Percentiles rank a stretch among this genome's conserved stretches.
These are phyloP conservation scores for Prinia subflava DNA, from an alignment of 2,113 vertebrate genomes.

Conservation along the genomic window DNA sequence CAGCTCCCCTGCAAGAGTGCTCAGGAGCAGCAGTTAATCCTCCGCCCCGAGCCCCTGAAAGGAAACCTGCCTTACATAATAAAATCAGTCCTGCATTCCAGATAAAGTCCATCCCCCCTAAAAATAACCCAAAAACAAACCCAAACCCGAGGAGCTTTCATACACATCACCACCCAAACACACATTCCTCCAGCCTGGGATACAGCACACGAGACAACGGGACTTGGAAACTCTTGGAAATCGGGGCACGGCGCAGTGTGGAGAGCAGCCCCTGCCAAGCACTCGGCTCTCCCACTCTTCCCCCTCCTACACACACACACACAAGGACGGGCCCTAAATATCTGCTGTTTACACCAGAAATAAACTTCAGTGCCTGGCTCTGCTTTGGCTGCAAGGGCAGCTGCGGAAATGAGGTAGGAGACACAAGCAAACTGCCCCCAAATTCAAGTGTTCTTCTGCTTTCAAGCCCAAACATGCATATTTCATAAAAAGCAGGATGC, in stretches of 20 bases:
- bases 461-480: not conserved
- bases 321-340: conserved; percentile 25
- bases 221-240: conserved; percentile 23
- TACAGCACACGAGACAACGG: not conserved
- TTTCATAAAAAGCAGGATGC: not conserved
- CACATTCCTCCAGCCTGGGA: not conserved
- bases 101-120: not conserved
- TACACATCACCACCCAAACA: not conserved
- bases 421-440: not conserved
- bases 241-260: not conserved
- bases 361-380: conserved; percentile 13
- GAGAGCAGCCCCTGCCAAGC: not conserved
- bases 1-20: not conserved
- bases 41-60: not conserved
- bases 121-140: no score
- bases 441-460: not conserved
- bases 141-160: not conserved
- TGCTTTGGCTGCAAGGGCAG: not conserved
- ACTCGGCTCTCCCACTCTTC: conserved; percentile 6
- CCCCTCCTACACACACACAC: conserved; percentile 23
- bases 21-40: not conserved
- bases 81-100: not conserved
- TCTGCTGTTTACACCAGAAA: conserved; percentile 35
- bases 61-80: conserved; percentile 6
- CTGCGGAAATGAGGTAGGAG: not conserved